Evolutionary conservation across 2,113 vertebrate genomes (phyloP).

Genomic region (Pogona vitticeps): DNA sequence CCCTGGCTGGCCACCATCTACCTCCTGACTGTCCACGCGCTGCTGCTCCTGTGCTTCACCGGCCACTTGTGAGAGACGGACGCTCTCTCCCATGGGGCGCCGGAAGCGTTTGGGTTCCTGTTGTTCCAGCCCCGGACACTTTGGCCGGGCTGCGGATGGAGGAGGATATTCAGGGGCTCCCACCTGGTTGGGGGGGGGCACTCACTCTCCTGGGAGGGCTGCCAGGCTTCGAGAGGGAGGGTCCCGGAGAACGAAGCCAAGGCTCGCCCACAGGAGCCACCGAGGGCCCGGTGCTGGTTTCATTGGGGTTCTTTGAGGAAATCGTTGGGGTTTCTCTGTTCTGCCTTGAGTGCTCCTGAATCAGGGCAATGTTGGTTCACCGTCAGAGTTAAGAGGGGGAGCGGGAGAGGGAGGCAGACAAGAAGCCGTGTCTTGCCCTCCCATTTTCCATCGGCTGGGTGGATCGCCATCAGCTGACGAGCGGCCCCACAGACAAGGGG

Average conservation of each 20-base stretch:
- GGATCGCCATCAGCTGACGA: background rate
- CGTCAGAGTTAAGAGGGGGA: background rate
- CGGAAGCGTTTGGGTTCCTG: accelerated
- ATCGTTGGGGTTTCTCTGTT: no score
- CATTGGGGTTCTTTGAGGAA: background rate
- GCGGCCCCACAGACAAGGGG: slow-evolving; percentile 8
- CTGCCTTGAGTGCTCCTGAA: background rate
- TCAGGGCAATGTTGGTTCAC: no score
- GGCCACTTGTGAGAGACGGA: slow-evolving; percentile 81
- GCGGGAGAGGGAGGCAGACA: background rate
- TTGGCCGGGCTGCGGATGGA: background rate
- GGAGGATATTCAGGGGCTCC: accelerated
- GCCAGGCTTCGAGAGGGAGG: background rate
- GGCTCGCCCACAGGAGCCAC: background rate
- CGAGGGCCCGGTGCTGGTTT: accelerated
- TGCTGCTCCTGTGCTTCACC: slow-evolving; percentile 88
- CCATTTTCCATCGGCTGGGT: background rate
- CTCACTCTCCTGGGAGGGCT: background rate
- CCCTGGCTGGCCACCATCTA: slow-evolving; percentile 85
- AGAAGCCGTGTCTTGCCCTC: background rate
- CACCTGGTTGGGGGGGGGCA: background rate
- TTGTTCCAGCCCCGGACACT: accelerated
- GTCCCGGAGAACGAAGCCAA: background rate
- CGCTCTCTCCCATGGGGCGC: background rate
- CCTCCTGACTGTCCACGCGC: slow-evolving; percentile 84